Evolutionary conservation across 2,888 invertebrate genomes (phyloP), one percentile per base, ranked within the genome.

Genomic region (Cantharis rustica): DNA sequence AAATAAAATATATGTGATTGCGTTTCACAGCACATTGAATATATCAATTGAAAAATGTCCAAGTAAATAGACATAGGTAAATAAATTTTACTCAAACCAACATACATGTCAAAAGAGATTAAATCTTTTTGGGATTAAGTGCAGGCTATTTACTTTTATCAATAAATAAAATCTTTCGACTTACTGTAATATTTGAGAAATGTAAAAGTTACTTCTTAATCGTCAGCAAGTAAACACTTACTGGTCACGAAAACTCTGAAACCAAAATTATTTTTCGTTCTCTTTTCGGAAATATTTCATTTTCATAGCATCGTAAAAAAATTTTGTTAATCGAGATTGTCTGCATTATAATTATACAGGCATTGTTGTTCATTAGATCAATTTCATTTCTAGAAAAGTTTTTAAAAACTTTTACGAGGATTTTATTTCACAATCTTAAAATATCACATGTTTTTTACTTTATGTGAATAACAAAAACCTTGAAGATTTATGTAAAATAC

Each of bases 21-120:
- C 62, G 69, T 73, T 73, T 73, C 73, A 73, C 73, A 69, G 73
- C 73, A 69, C 73, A 73, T 73, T 73, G 73, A 69, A 69, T 73
- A 69, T 69, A 73, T 61, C 73, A 63, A 27, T 23, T 73, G 73
- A 73, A 73, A 73, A 68, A 73, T 73, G 68, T 17, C 61, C 27
- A 66, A 62, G 20, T 69, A 73, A 69, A 73, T 73, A 62, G 68
- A 63, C 73, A 62, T 73, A 73, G 47, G 47, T 47, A 47, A 72
- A 72, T 68, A 73, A 73, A 72, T 72, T 72, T 31, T 71, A 64
- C 64, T 71, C 64, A 71, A 64, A 62, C 16, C 23, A 64, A 71
- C 27, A 27, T 71, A 23, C 62, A 71, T 13, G 47, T 47, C 47
- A 47, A 47, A 47, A 47, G n/a, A 47, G 47, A 47, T 47, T 47